Base-by-base conservation (phyloP, 2,797 vertebrate genomes). In the Malacoctenus gilli region DNA sequence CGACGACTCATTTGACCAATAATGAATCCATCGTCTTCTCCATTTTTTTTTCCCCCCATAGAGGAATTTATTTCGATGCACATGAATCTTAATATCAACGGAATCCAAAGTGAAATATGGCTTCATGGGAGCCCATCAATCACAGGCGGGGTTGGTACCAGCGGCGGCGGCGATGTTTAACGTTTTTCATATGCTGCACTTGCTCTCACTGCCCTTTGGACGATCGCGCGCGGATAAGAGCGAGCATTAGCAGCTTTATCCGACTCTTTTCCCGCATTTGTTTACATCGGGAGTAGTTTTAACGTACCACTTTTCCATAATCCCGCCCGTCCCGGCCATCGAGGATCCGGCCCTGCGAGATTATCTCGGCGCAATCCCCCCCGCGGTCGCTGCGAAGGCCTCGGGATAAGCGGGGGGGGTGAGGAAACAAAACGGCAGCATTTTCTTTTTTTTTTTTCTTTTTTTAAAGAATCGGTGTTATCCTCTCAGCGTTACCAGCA, bases 351-450 rank as follows among this genome's bases (percentile, higher is more conserved):
- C 42, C 31, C 16, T 16, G 22, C 19, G 25, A 64, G 75, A 77
- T 82, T 53, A 83, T 75, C 64, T 9, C 4, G 36, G 0, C 15
- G n/a, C 44, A 64, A 70, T 74, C 60, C 57, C 65, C 60, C 57
- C 65, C 36, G 34, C 2, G 8, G 50, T 44, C n/a, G 20, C 54
- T 43, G 15, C 35, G 35, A 36, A 42, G 43, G 25, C 18, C 41
- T 12, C 0, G 11, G 47, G 44, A 62, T 62, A 37, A 65, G 10
- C 1, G 3, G 14, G 23, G 52, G 13, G 38, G 51, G 40, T 20
- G 50, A 21, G n/a, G 10, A 52, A 56, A 56, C 8, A 16, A 18
- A 61, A 72, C 23, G 1, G 22, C 43, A 32, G 18, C 18, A 18
- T 75, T 41, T 41, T 18, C n/a, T n/a, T n/a, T n/a, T n/a, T n/a